Evolutionary conservation across 2,113 vertebrate genomes (phyloP), one percentile per base, ranked within the genome.

Genomic region (Arizona elegans): DNA sequence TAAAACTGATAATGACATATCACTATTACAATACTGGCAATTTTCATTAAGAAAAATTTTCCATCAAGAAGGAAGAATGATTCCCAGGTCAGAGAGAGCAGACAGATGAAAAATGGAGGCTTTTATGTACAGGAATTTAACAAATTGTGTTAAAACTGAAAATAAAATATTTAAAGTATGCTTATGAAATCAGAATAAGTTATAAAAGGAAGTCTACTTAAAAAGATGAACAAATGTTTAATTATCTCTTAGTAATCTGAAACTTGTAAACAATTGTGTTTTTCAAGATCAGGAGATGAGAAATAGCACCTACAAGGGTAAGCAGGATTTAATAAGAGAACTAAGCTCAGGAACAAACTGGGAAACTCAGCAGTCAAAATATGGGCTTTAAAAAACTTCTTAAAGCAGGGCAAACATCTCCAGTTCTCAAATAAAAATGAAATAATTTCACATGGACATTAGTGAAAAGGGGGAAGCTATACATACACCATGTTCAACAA

Each of bases 141-240:
- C 90, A 23, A 56, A 62, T 86, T 93, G 1, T 43, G 91, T 95
- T 86, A 94, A 90, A 96, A 75, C 90, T 90, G 91, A 92, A 95
- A 62, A 0, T 19, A 92, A 87, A 43, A 89, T 85, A 92, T 86
- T 21, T 86, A 92, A 94, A 26, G 85, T 94, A 93, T 93, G 87
- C 29, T 81, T 94, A 54, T 50, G 59, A 92, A 70, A 17, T 92
- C 29, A 94, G 65, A 56, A 92, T 92, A 87, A 59, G 86, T 90
- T 43, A 90, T 26, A 58, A 33, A 93, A 53, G 62, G 47, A 81
- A 93, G 12, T 12, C 5, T 62, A 93, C 91, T 24, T 59, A 24
- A 92, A 95, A 94, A 54, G 70, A 85, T 55, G 90, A 62, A 38
- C 90, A 89, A 33, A 58, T 43, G 81, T 3, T 55, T 50, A 93